Conservation (phyloP, 2,797 vertebrate species). For the Lagodon rhomboides region DNA sequence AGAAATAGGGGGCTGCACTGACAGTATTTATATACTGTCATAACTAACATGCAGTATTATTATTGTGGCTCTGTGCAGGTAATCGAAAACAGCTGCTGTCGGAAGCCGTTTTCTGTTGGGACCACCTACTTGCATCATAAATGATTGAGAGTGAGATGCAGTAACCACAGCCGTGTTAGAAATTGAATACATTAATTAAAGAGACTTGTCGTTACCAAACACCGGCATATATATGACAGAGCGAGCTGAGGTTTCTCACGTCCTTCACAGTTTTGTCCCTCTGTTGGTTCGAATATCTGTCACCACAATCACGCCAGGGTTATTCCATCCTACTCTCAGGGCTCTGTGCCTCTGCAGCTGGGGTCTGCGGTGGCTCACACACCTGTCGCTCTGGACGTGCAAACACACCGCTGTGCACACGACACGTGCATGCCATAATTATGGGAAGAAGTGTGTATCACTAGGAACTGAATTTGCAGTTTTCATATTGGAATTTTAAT, state of each 20-base stretch:
- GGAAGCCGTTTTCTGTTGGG: not conserved
- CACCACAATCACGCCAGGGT: not conserved
- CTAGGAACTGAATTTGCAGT: too few relatives aligned
- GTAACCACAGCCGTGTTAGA: not conserved
- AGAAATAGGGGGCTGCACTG: not conserved
- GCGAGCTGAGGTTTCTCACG: not conserved
- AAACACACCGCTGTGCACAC: not conserved
- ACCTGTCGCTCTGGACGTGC: slow-evolving; percentile 7
- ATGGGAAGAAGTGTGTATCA: not conserved
- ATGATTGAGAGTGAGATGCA: not conserved
- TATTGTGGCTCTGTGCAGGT: not conserved
- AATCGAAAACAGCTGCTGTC: not conserved
- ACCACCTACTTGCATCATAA: not conserved
- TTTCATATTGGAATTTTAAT: too few relatives aligned
- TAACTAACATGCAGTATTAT: not conserved
- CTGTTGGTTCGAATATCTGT: slow-evolving; percentile 4
- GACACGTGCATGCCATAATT: not conserved
- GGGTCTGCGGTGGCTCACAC: not conserved
- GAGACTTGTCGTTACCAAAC: not conserved
- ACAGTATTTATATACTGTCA: not conserved
- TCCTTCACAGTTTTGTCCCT: not conserved
- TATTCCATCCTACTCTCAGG: not conserved
- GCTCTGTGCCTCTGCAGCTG: not conserved
- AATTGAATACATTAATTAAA: not conserved
- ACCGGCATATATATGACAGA: not conserved